Percentiles rank a stretch among this genome's conserved stretches.
Conservation (phyloP, 2,888 invertebrate genomes). For the Hypomecis atomaria region DNA sequence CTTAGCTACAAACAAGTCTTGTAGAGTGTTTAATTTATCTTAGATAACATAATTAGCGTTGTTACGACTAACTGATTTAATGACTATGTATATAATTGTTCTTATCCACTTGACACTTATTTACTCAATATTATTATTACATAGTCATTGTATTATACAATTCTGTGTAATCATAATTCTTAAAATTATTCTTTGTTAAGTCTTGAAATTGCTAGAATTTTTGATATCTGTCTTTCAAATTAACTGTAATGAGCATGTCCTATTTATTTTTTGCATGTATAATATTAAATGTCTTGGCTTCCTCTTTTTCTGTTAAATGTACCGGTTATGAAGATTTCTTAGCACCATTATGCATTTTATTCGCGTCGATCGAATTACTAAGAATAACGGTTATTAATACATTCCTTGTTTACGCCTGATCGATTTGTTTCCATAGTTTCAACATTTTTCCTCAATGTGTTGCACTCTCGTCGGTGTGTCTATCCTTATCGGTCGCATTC, state of each 20-base stretch:
- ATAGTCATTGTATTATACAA: background rate
- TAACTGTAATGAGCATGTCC: too few species aligned
- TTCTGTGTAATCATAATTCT: too few species aligned
- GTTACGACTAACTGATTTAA: too few species aligned
- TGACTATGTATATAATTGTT: too few species aligned
- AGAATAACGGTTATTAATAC: slow-evolving; percentile 49
- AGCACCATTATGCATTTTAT: slow-evolving; percentile 8
- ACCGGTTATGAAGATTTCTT: slow-evolving; percentile 21
- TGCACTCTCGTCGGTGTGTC: slow-evolving; percentile 50
- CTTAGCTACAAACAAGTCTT: background rate
- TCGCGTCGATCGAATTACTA: slow-evolving; percentile 40
- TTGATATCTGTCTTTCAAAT: too few species aligned
- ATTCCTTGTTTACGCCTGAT: slow-evolving; percentile 48
- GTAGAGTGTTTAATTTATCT: background rate
- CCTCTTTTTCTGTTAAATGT: too few species aligned
- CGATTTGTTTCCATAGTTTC: slow-evolving; percentile 36
- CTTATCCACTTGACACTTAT: background rate
- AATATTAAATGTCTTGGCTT: too few species aligned
- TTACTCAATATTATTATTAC: too few species aligned
- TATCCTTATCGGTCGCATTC: slow-evolving; percentile 32
- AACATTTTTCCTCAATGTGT: slow-evolving; percentile 69
- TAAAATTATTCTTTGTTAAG: too few species aligned
- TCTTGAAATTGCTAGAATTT: too few species aligned
- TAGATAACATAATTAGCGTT: background rate
- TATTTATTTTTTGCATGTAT: too few species aligned